phyloP scores from a whole-genome alignment of 2,888 invertebrate genomes.

The Conops quadrifasciatus region DNA sequence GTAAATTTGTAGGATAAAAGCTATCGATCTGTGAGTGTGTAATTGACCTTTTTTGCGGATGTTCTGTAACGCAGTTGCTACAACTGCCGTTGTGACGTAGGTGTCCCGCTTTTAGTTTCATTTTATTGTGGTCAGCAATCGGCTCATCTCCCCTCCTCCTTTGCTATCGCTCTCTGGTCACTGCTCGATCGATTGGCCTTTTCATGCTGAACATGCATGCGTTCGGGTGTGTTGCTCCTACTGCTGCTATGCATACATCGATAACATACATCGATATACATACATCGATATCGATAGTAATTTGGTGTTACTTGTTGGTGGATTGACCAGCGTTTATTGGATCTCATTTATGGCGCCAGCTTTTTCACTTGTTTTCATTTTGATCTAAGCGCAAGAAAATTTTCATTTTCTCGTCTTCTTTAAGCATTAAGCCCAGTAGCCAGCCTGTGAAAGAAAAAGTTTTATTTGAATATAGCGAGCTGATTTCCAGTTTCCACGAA shows the following conservation, averaged over 20 bases:
- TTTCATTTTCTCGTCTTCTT: background rate
- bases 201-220: background rate
- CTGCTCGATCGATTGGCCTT: background rate
- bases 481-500: slow-evolving; percentile 6
- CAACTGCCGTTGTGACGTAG: background rate
- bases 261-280: background rate
- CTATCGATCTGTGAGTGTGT: slow-evolving; percentile 3
- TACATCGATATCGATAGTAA: background rate
- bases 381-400: background rate
- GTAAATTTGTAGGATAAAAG: slow-evolving; percentile 13
- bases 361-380: slow-evolving; percentile 24
- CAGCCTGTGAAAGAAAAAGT: background rate
- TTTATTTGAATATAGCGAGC: background rate
- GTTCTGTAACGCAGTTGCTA: background rate
- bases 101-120: background rate
- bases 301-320: background rate
- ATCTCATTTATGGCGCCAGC: background rate
- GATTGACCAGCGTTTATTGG: slow-evolving; percentile 8
- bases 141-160: background rate
- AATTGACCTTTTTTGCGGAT: background rate
- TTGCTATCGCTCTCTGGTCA: background rate
- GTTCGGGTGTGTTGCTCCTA: background rate
- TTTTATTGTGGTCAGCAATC: background rate
- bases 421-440: slow-evolving; percentile 2
- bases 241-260: background rate